A percentile compares a stretch with the other conserved stretches of the same genome.
These are phyloP conservation scores for Scaptomyza pallida DNA, from an alignment of 1,140 invertebrate genomes.

Conservation along the genomic window DNA sequence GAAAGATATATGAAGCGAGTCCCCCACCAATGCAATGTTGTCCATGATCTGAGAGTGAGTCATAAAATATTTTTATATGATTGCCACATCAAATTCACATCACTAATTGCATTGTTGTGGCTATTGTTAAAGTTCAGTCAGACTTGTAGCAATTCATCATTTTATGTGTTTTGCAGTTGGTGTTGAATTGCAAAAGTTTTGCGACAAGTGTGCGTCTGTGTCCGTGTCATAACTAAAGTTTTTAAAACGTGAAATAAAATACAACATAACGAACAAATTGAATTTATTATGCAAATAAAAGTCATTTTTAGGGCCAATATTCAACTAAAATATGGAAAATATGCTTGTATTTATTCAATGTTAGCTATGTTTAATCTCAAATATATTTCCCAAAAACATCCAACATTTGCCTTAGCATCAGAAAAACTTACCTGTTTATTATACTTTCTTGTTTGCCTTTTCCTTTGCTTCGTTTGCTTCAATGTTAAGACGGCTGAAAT, in stretches of 20 bases:
- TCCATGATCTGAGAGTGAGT: conserved; percentile 45
- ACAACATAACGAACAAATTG: background rate
- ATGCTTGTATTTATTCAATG: no score
- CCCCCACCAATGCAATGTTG: no score
- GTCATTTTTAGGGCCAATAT: background rate
- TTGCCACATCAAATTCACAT: conserved; percentile 50
- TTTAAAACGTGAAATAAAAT: background rate
- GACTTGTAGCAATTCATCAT: conserved; percentile 2
- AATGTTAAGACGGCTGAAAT: conserved; percentile 50
- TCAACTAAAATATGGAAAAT: no score
- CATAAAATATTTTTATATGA: conserved; percentile 64
- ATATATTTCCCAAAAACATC: no score
- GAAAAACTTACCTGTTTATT: conserved; percentile 11
- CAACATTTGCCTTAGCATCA: background rate
- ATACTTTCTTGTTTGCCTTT: conserved; percentile 15
- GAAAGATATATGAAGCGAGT: conserved; percentile 13
- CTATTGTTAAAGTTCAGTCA: conserved; percentile 2
- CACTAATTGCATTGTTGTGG: conserved; percentile 67
- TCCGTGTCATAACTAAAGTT: background rate
- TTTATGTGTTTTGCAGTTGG: background rate
- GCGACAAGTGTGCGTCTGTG: background rate
- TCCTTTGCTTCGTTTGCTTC: conserved; percentile 14
- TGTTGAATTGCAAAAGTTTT: background rate
- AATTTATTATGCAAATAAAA: background rate
- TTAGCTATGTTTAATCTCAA: no score